phyloP scores from a whole-genome alignment of 2,113 vertebrate genomes.

The Caranx ignobilis region DNA sequence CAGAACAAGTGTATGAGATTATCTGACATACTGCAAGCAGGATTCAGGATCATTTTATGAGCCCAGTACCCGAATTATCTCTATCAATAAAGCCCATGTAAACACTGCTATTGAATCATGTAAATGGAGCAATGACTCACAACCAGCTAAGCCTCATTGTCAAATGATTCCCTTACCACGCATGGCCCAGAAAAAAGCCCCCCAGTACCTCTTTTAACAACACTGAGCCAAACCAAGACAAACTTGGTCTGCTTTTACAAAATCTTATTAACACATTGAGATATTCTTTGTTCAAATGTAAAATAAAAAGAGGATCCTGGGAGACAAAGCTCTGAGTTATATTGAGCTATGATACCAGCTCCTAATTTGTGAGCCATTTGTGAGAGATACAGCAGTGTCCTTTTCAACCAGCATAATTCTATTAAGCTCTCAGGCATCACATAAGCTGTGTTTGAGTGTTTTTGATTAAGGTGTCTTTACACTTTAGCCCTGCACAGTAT shows the following conservation, averaged over 20 bases:
- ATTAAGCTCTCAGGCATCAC: constrained; percentile 51
- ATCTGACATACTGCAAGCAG: constrained; percentile 3
- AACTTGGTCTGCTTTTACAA: constrained; percentile 41
- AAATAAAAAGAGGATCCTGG: constrained; percentile 26
- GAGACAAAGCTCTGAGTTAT: constrained; percentile 58
- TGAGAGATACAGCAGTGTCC: constrained; percentile 32
- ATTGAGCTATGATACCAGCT: constrained; percentile 46
- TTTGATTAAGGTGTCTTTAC: constrained; percentile 30
- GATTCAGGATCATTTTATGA: constrained; percentile 25
- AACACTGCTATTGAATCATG: constrained; percentile 37
- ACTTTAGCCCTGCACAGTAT: not conserved
- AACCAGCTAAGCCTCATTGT: constrained; percentile 38
- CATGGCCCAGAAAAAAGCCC: not conserved
- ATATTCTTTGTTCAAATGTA: constrained; percentile 42
- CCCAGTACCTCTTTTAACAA: constrained; percentile 19
- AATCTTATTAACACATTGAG: constrained; percentile 46
- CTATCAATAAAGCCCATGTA: constrained; percentile 12
- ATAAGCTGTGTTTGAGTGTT: constrained; percentile 19
- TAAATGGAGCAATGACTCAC: constrained; percentile 47
- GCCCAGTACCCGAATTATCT: constrained; percentile 22
- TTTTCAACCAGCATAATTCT: constrained; percentile 51
- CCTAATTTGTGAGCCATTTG: constrained; percentile 47
- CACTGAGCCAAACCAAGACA: constrained; percentile 32
- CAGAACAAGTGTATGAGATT: not conserved
- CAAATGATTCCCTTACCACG: constrained; percentile 34